A percentile compares a stretch with the other conserved stretches of the same genome.
Evolutionary conservation across 2,113 vertebrate genomes (phyloP).

Genomic region (Nanger granti): DNA sequence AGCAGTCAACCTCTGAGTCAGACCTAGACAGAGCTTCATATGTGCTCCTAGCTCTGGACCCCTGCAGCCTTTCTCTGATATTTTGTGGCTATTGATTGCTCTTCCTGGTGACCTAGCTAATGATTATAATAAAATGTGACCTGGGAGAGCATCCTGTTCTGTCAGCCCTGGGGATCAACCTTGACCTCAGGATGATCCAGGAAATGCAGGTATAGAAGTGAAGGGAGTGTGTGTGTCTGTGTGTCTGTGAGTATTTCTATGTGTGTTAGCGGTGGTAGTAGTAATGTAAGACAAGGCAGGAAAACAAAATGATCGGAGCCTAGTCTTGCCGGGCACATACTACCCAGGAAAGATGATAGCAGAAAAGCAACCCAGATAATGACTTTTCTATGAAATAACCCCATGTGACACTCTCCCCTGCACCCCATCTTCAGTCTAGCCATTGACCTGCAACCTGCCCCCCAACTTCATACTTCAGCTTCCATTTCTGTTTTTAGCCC

Average conservation of each 20-base stretch:
- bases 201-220: background rate
- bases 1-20: constrained; percentile 2
- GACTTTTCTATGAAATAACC: background rate
- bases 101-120: constrained; percentile 48
- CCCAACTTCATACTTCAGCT: background rate
- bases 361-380: background rate
- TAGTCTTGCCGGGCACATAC: background rate
- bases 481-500: background rate
- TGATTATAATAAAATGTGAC: constrained; percentile 39
- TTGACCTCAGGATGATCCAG: constrained; percentile 23
- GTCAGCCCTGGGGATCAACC: constrained; percentile 17
- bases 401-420: accelerated
- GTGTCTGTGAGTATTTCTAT: background rate
- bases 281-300: background rate
- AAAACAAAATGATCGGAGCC: background rate
- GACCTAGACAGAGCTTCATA: background rate
- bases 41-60: background rate
- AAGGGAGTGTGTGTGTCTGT: background rate
- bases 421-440: background rate
- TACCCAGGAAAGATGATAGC: background rate
- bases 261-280: background rate
- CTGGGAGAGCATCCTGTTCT: constrained; percentile 20
- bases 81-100: constrained; percentile 42
- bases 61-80: constrained; percentile 47
- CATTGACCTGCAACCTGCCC: background rate